Evolutionary conservation across 2,113 vertebrate genomes (phyloP), one percentile per base, ranked within the genome.

Genomic region (Otolemur garnettii): DNA sequence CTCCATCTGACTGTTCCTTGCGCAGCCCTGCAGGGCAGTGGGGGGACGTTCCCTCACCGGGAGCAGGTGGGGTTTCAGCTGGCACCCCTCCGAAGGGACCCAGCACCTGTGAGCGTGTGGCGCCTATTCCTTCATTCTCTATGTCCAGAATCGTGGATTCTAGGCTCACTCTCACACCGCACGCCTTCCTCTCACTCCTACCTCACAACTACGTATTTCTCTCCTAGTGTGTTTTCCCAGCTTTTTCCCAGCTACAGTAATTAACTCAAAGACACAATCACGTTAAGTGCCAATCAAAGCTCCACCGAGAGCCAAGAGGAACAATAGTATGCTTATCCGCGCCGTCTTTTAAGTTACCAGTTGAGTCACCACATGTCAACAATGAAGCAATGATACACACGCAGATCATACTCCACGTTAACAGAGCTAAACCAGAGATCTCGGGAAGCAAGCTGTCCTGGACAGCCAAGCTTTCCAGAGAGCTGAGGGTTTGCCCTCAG

Each of bases 251-350:
- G 97, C 97, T 97, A 97, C 93, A 96, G 98, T 98, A 98, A 98
- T 98, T 96, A 98, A 98, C 97, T 98, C 97, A 97, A 98, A 98
- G 96, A 97, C 97, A 97, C 94, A 81, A 94, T 97, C 96, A 98
- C 98, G 98, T 98, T 98, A 98, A 94, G 90, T 98, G 98, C 97
- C 98, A 98, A 97, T 98, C 98, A 98, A 98, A 97, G 96, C 96
- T 97, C 96, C 98, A 98, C 97, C 95, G 87, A 98, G 97, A 98
- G 98, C 97, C 97, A 92, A 97, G 84, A 93, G 97, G 97, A 98
- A 98, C 98, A 98, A 98, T 97, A 95, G 96, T 38, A 81, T 69
- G 84, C 96, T 96, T 96, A 97, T 96, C 97, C 87, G 98, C 95
- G 98, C 97, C 95, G 96, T 77, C 97, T 98, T 96, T 97, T 98